Evolutionary conservation across 2,113 vertebrate species (phyloP), one percentile per base, ranked within the genome.

Genomic region (Sorex araneus): DNA sequence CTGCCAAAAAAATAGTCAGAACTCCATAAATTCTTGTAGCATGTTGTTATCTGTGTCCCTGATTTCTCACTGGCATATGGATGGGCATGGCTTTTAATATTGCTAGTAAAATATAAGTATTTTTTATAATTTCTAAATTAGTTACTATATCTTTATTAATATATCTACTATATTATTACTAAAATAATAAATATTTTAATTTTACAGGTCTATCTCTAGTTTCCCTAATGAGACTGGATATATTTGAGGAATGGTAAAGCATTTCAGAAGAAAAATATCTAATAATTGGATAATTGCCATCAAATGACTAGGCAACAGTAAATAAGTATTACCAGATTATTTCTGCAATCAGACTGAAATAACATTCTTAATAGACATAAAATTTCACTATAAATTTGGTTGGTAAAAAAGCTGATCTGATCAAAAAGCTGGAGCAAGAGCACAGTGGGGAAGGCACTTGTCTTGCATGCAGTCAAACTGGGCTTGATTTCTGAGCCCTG

Each of bases 251-350:
- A 64, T n/a, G 60, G 69, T 71, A 87, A 54, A 94, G 5, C 45
- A 43, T 92, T 90, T 57, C 74, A 87, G 67, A 75, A 77, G 84
- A 25, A 40, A 81, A 90, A 40, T 84, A 92, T 73, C 67, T 84
- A 76, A 86, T 90, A 89, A 91, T 95, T 84, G 54, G 77, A 28
- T 81, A 89, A 95, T 77, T 92, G 76, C 92, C 81, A 89, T 70
- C 63, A 87, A 94, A 74, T 91, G 86, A 67, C 15, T 57, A 70
- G 73, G 50, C 30, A 66, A 60, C 45, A 60, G 45, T 87, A 77
- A 93, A 63, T 34, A 94, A 86, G 27, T 93, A 92, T 90, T 64
- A 92, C 70, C 69, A 84, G 74, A 75, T 78, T 92, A 77, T 74
- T 91, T 93, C 64, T n/a, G 36, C 87, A 79, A 93, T 77, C 79